Conservation (phyloP, 2,797 vertebrate genomes). For the Eulemur rubriventer region DNA sequence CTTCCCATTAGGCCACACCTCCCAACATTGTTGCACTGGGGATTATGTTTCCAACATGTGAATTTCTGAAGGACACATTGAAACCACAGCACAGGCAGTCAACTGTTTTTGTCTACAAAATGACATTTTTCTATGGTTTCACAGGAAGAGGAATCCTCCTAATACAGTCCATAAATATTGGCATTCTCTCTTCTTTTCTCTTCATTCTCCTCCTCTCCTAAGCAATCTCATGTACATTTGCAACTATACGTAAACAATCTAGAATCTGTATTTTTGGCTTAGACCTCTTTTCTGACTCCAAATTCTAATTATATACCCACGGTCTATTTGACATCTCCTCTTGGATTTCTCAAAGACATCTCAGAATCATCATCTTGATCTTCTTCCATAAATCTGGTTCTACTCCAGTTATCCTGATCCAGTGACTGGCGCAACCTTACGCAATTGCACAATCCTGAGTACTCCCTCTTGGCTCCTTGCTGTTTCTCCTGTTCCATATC, state of each 20-base stretch:
- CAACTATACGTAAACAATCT: neutral
- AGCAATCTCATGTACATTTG: neutral
- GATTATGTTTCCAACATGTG: neutral
- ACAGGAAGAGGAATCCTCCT: neutral
- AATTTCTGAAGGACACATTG: neutral
- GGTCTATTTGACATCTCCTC: neutral
- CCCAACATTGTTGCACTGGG: neutral
- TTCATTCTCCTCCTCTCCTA: neutral
- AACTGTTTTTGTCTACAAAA: neutral
- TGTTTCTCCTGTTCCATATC: neutral
- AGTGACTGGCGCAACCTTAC: neutral
- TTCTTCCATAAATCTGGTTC: neutral
- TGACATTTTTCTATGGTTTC: neutral
- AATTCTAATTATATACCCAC: neutral
- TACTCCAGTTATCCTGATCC: neutral
- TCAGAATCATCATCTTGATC: neutral
- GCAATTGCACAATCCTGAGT: too few relatives aligned
- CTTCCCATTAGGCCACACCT: neutral
- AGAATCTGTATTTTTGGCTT: neutral
- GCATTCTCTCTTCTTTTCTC: neutral
- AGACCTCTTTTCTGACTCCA: constrained; percentile 21
- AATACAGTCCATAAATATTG: neutral
- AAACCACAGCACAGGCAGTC: neutral
- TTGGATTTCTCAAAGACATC: neutral
- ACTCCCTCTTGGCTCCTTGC: neutral